A percentile compares a stretch with the other conserved stretches of the same genome.
These are phyloP conservation scores for Picathartes gymnocephalus DNA, from an alignment of 2,113 vertebrate genomes.

Conservation along the genomic window DNA sequence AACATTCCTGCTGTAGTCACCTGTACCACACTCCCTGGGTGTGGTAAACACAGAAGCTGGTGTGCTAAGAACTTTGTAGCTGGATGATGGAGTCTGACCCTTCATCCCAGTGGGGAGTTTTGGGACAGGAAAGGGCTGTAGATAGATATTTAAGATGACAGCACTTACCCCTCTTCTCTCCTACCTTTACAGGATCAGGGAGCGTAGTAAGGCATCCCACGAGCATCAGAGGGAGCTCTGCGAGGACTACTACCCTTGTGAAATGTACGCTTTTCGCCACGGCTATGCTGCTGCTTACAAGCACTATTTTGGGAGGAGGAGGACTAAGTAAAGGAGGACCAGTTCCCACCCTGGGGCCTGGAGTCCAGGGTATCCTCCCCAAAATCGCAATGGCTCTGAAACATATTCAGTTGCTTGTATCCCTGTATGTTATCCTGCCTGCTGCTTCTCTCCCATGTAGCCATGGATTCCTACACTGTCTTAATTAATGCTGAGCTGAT, in stretches of 20 bases:
- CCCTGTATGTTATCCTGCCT: constrained; percentile 38
- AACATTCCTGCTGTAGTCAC: not conserved
- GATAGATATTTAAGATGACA: not conserved
- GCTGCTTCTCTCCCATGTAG: constrained; percentile 31
- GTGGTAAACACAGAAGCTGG: not conserved
- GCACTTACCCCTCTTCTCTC: not conserved
- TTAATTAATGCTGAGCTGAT: constrained; percentile 20
- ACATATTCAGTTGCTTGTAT: constrained; percentile 61
- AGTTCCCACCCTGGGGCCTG: not conserved
- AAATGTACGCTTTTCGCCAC: constrained; percentile 67
- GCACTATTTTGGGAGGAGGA: constrained; percentile 72
- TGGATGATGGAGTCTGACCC: not conserved
- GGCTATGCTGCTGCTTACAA: constrained; percentile 82
- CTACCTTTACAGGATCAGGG: constrained; percentile 59
- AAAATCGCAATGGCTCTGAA: constrained; percentile 45
- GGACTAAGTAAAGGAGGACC: constrained; percentile 25
- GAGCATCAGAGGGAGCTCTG: constrained; percentile 85
- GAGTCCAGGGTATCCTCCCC: constrained; percentile 4
- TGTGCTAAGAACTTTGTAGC: not conserved
- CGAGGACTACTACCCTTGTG: constrained; percentile 84
- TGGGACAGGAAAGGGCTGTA: not conserved
- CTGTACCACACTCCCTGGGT: fast-evolving
- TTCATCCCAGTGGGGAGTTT: not conserved
- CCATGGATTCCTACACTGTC: constrained; percentile 16
- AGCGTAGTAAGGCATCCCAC: constrained; percentile 66